phyloP scores from a whole-genome alignment of 2,113 vertebrate genomes.

The Corythornis vintsioides region DNA sequence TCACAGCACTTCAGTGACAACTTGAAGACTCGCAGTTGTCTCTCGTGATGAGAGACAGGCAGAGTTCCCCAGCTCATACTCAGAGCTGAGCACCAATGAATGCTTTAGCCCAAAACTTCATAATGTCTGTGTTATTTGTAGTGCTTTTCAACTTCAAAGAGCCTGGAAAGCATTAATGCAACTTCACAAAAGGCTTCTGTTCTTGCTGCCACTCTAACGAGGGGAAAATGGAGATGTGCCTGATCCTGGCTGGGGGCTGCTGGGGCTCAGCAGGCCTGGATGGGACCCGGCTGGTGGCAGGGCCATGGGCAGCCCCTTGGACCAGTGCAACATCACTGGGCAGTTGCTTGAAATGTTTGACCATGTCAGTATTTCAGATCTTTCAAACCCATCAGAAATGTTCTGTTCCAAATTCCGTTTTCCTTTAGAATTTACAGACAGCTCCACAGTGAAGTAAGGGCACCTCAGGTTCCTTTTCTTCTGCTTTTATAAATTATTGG shows the following conservation, averaged over 20 bases:
- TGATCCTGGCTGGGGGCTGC: neutral
- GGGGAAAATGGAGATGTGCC: neutral
- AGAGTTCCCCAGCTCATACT: neutral
- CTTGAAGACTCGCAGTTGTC: conserved; percentile 7
- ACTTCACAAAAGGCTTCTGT: conserved; percentile 28
- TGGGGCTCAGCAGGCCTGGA: neutral
- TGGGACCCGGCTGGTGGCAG: rapidly evolving
- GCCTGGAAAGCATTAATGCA: conserved; percentile 7
- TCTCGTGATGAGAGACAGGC: conserved; percentile 30
- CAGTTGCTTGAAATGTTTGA: neutral
- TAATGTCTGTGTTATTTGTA: conserved; percentile 23
- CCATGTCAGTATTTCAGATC: neutral
- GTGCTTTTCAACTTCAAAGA: conserved; percentile 51
- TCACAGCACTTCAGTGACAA: conserved; percentile 25
- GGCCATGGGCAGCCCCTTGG: neutral
- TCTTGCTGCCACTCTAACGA: neutral
- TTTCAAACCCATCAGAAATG: neutral
- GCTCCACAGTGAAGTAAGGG: neutral
- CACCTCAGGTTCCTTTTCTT: neutral
- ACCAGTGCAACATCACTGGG: neutral
- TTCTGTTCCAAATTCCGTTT: neutral
- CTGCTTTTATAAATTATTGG: rapidly evolving
- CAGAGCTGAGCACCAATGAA: neutral
- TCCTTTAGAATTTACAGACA: neutral
- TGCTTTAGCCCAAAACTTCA: conserved; percentile 8